Base-by-base conservation (phyloP, 2,888 invertebrate species). In the Hemaris fuciformis region DNA sequence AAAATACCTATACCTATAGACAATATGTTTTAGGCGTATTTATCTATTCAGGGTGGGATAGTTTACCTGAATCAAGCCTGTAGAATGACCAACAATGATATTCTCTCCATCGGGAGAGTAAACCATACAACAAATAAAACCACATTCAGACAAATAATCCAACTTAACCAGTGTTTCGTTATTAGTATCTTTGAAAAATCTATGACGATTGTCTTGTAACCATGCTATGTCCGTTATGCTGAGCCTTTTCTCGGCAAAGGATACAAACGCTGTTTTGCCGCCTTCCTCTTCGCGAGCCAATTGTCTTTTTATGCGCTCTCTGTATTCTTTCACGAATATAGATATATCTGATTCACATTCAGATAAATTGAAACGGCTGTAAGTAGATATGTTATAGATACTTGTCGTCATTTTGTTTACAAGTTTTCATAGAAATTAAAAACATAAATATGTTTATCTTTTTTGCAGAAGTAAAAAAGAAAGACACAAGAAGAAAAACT, bases 41-140 rank as follows among this genome's bases (percentile, higher is more conserved):
- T n/a, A n/a, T n/a, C n/a, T n/a, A n/a, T n/a, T n/a, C n/a, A n/a
- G n/a, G n/a, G n/a, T n/a, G n/a, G n/a, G n/a, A n/a, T n/a, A n/a
- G n/a, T n/a, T 34, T 76, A 93, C 94, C 89, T 94, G 93, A 70
- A 94, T 89, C 58, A 88, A 73, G n/a, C 94, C 94, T 46, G 88
- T 82, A 15, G 93, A 92, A 74, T 92, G 93, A 5, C 91, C 89
- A n/a, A 88, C 82, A 18, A 92, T 84, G 60, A 94, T 66, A 43
- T 70, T 63, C n/a, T 84, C 77, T 3, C 93, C 93, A 61, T 87
- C 81, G 0, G 86, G 81, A 15, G 90, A 81, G 72, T 86, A 94
- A 42, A 82, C 73, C 70, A 93, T 83, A 57, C 80, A 81, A 18
- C 66, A 72, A 45, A 92, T 85, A 63, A 72, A 86, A 0, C 92